These are phyloP conservation scores for Drosophila rubida DNA, from an alignment of 2,888 invertebrate genomes.

Conservation along the genomic window DNA sequence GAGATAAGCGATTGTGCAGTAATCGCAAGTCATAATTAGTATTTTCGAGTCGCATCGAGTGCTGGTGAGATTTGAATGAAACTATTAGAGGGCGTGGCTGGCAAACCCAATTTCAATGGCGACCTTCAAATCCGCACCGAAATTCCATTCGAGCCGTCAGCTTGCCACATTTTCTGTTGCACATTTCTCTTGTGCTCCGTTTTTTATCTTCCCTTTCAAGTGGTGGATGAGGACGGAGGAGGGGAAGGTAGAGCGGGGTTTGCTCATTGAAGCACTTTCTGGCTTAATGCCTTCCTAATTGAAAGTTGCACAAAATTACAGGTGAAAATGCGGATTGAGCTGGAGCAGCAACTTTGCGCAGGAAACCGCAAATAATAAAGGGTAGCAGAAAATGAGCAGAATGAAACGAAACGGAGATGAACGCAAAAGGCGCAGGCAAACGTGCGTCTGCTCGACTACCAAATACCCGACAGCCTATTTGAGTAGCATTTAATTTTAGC, in stretches of 20 bases:
- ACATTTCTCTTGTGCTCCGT: constrained; percentile 40
- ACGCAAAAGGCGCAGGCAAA: not conserved
- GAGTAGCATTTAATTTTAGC: too few relatives aligned
- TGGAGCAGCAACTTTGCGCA: constrained; percentile 40
- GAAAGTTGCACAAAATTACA: constrained; percentile 71
- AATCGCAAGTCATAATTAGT: constrained; percentile 54
- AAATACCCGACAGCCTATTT: not conserved
- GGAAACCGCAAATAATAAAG: constrained; percentile 72
- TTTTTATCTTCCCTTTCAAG: constrained; percentile 49
- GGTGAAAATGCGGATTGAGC: constrained; percentile 41
- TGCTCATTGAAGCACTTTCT: constrained; percentile 68
- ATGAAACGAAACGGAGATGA: not conserved
- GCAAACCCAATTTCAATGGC: constrained; percentile 41
- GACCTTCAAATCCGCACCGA: constrained; percentile 52
- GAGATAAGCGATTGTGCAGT: not conserved
- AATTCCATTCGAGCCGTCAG: constrained; percentile 53
- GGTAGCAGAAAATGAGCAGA: constrained; percentile 38
- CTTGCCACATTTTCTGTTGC: constrained; percentile 51
- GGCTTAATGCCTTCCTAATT: constrained; percentile 80
- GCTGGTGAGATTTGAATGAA: constrained; percentile 63
- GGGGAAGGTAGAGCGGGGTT: not conserved
- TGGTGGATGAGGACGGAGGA: not conserved
- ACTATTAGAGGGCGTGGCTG: constrained; percentile 34
- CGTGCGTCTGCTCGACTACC: not conserved
- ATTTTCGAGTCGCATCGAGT: constrained; percentile 58